Evolutionary conservation across 1,140 invertebrate species (phyloP), one percentile per base, ranked within the genome.

Genomic region (Drosophila pseudoobscura): DNA sequence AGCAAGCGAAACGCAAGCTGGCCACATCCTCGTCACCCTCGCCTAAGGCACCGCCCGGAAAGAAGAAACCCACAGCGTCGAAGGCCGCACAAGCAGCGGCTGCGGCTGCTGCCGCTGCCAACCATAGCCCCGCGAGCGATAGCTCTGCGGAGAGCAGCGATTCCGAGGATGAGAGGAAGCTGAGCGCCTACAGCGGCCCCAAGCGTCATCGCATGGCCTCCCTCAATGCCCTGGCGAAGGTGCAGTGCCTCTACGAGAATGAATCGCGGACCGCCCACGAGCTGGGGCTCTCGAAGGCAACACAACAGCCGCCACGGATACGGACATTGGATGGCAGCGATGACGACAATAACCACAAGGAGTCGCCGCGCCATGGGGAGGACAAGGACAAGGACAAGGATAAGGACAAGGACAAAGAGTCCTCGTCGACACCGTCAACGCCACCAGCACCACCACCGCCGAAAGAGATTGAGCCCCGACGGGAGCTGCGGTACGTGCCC

Each of bases 211-310:
- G 97, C 68, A 96, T 97, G 88, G 97, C 97, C 26, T 97, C 96
- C 6, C 91, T 98, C 15, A 98, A 98, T 91, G 97, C 97, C 0
- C 91, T 96, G 76, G 96, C 96, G n/a, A 97, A 98, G 93, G 97
- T 98, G 31, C 96, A 97, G 90, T 97, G 96, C 89, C 92, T 98
- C 11, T 97, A 97, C 78, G 97, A 98, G 91, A 97, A 97, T 89
- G 97, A 97, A 91, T 95, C 95, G 44, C 93, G 95, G 50, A 94
- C 95, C 2, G 95, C 95, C 75, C 93, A 96, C 64, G 93, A 94
- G 70, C 63, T 94, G 65, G 93, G 93, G 1, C 80, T 94, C 2
- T 90, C 90, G 3, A 91, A 91, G 53, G 87, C 89, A 9, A 90
- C 87, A 1, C 87, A 91, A 29, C 70, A 90, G 22, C 88, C 89